A percentile compares a stretch with the other conserved stretches of the same genome.
These are phyloP conservation scores for Eudemis profundana DNA, from an alignment of 2,888 invertebrate species.

Conservation along the genomic window DNA sequence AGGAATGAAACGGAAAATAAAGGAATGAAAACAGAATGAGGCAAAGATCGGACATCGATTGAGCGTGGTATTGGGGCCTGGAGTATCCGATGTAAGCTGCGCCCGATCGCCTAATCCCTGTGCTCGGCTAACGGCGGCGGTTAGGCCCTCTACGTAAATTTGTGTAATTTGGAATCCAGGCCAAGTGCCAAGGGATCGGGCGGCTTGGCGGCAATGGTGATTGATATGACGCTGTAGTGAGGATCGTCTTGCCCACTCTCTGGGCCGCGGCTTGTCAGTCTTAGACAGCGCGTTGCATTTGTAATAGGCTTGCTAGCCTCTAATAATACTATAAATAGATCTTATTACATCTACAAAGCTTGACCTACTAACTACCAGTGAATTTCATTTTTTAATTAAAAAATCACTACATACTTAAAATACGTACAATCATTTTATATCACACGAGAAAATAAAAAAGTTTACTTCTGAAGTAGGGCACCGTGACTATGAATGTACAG, in stretches of 20 bases:
- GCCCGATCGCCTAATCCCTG: slow-evolving; percentile 75
- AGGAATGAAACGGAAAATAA: slow-evolving; percentile 59
- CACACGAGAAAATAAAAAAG: background rate
- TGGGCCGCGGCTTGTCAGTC: slow-evolving; percentile 60
- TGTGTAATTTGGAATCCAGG: slow-evolving; percentile 84
- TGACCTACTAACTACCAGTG: background rate
- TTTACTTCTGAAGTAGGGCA: no score
- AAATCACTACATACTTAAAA: background rate
- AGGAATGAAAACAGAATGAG: slow-evolving; percentile 53
- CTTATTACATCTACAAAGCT: background rate
- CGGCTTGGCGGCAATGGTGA: slow-evolving; percentile 79
- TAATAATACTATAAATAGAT: slow-evolving; percentile 30
- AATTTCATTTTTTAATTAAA: no score
- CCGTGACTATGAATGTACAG: background rate
- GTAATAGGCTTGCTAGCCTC: slow-evolving; percentile 59
- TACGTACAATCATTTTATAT: background rate
- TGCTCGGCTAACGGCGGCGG: slow-evolving; percentile 71
- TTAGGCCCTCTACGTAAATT: slow-evolving; percentile 82
- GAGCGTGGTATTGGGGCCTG: slow-evolving; percentile 73
- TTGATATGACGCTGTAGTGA: slow-evolving; percentile 80
- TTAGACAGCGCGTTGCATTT: slow-evolving; percentile 70
- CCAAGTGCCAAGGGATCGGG: slow-evolving; percentile 83
- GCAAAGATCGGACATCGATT: slow-evolving; percentile 68
- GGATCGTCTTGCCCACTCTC: slow-evolving; percentile 62
- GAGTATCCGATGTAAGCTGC: slow-evolving; percentile 75